Base-by-base conservation (phyloP, 2,888 invertebrate genomes). In the Vandiemenella viatica region DNA sequence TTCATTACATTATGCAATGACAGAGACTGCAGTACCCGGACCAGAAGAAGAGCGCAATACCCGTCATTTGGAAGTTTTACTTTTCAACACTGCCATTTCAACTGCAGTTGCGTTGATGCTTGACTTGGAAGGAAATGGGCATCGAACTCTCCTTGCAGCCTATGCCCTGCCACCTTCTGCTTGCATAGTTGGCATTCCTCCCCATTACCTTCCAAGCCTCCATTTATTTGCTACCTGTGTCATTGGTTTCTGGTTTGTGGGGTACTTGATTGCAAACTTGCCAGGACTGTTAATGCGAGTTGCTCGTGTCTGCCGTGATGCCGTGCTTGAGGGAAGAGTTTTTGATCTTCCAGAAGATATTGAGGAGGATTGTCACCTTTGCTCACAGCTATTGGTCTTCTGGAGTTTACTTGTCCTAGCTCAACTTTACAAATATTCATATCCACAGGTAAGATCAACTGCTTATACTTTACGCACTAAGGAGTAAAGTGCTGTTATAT, bases 111-210 rank as follows among this genome's bases (percentile, higher is more conserved):
- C 52, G n/a, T 51, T 48, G 22, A 51, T 55, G 26, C 45, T 57
- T 21, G 56, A 56, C 40, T 43, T 57, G 22, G 48, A 53, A 23
- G 48, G 53, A 32, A 51, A 45, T 26, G 17, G 32, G 4, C 48
- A 52, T 62, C 50, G 59, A 62, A 56, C 62, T 45, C 56, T 63
- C n/a, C 59, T 72, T 7, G 61, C 69, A 5, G 61, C 67, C 5
- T 72, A 70, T 58, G 62, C 65, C 0, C 55, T 67, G n/a, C 73
- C 73, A 1, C 65, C 72, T 42, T 60, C 69, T 19, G 69, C 68
- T 3, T 59, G 70, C 23, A 57, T 72, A 46, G 63, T 65, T 32
- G 65, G 65, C 46, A 60, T 67, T 43, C 68, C 70, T 13, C 57
- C 61, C 10, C 56, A 60, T 5, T 63, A 65, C 40, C 57, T 63